Conservation (phyloP, 2,888 invertebrate species). For the Schizaphis graminum region DNA sequence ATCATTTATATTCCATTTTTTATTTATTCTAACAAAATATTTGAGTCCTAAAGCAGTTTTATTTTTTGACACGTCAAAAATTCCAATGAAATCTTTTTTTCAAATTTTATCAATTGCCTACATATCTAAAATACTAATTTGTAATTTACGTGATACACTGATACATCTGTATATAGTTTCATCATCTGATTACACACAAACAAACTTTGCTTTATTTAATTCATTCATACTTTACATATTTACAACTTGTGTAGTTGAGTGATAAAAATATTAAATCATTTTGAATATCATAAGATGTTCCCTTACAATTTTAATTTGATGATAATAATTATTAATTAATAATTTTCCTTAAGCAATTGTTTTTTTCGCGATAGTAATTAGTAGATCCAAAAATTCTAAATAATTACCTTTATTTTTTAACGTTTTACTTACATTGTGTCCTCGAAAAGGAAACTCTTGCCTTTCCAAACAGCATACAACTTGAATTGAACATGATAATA, state of each 20-base stretch:
- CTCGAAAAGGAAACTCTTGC: slow-evolving; percentile 66
- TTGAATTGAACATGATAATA: slow-evolving; percentile 59
- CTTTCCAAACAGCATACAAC: slow-evolving; percentile 64
- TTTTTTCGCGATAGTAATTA: no score
- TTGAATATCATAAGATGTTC: slow-evolving; percentile 57
- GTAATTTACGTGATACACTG: slow-evolving; percentile 52
- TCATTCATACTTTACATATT: slow-evolving; percentile 38
- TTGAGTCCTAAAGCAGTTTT: slow-evolving; percentile 18
- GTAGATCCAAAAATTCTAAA: no score
- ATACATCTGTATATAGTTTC: slow-evolving; percentile 36
- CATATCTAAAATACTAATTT: slow-evolving; percentile 61
- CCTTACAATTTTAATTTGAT: no score
- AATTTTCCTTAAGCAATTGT: no score
- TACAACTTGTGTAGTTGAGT: neutral
- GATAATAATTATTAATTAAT: no score
- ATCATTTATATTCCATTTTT: slow-evolving; percentile 2
- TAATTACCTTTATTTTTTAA: no score
- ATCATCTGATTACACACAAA: slow-evolving; percentile 62
- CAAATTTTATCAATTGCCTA: slow-evolving; percentile 38
- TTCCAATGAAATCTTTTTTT: slow-evolving; percentile 63
- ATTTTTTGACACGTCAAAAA: slow-evolving; percentile 41
- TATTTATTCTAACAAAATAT: slow-evolving; percentile 13
- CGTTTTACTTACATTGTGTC: slow-evolving; percentile 43
- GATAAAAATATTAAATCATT: slow-evolving; percentile 62
- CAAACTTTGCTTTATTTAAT: slow-evolving; percentile 36